Evolutionary conservation across 2,888 invertebrate species (phyloP).

Genomic region (Cerceris rybyensis): DNA sequence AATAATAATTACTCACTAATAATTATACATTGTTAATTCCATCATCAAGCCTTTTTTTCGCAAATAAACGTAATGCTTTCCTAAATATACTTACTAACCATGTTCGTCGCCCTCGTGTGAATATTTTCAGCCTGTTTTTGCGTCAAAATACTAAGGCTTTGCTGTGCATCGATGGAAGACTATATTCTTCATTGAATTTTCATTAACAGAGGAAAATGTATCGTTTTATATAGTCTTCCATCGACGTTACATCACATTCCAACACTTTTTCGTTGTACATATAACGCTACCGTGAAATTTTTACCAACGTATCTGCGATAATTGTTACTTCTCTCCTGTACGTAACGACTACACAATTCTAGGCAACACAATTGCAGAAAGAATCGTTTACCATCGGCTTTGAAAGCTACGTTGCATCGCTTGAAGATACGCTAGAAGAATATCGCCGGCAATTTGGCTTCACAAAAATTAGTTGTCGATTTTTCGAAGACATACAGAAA

Average conservation of each 20-base stretch:
- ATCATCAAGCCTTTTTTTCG: slow-evolving; percentile 68
- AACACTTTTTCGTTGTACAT: slow-evolving; percentile 15
- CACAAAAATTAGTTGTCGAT: no score
- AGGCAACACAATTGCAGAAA: no score
- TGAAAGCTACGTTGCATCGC: no score
- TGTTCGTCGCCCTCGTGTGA: slow-evolving; percentile 66
- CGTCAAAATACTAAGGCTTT: not conserved
- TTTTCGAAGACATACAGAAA: no score
- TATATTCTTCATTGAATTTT: not conserved
- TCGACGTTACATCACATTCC: not conserved
- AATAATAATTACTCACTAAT: slow-evolving; percentile 65
- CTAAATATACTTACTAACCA: slow-evolving; percentile 77
- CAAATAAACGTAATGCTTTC: slow-evolving; percentile 80
- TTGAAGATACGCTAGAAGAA: no score
- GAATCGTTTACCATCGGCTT: no score
- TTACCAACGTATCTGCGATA: not conserved
- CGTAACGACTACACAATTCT: not conserved
- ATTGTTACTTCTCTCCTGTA: not conserved
- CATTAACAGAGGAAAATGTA: no score
- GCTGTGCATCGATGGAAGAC: slow-evolving; percentile 22
- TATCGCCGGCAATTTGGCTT: no score
- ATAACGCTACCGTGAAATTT: not conserved
- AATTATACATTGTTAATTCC: slow-evolving; percentile 74
- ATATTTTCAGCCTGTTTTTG: slow-evolving; percentile 46
- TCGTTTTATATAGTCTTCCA: no score